Base-by-base conservation (phyloP, 2,113 vertebrate species). In the Sebastes schlegelii region DNA sequence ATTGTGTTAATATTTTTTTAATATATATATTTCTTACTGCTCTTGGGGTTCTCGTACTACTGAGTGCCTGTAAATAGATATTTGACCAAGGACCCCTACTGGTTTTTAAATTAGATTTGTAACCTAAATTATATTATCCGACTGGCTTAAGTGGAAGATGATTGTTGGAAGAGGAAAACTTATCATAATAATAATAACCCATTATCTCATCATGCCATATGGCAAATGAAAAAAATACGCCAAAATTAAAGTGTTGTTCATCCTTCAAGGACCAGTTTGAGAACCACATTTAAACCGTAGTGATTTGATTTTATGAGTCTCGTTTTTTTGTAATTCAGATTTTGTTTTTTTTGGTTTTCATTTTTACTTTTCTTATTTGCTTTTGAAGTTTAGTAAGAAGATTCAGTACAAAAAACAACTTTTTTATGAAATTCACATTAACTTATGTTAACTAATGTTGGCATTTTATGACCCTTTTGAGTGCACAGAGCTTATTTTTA, bases 401-500 rank as follows among this genome's bases (percentile, higher is more conserved):
- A 71, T 51, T 68, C n/a, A 80, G 43, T 74, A 84, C 66, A 70
- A 67, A 16, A 65, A 61, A 43, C 16, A 46, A 52, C 14, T 79
- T 94, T 34, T 94, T 92, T 92, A 85, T 91, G 87, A 88, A 87
- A 86, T 83, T 84, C 85, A 64, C 65, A 80, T 87, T 83, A 68
- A 75, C 54, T 89, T 94, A 82, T 81, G 78, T 94, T 92, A 68
- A 91, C 75, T 72, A 82, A 79, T 84, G 77, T 90, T 75, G 48
- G 74, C 80, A 87, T 91, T 92, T 92, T 90, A 77, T 85, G 75
- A 87, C 90, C 88, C 83, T 82, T 92, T 83, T 83, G 83, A 92
- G 80, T 86, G 91, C 90, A 92, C 90, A 93, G 91, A 91, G 81
- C 86, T 91, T 95, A 89, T 95, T 95, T 93, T 93, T 91, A 86